Percentiles rank a stretch among this genome's conserved stretches.
phyloP scores from a whole-genome alignment of 2,113 vertebrate species.

The Nesogale talazaci region DNA sequence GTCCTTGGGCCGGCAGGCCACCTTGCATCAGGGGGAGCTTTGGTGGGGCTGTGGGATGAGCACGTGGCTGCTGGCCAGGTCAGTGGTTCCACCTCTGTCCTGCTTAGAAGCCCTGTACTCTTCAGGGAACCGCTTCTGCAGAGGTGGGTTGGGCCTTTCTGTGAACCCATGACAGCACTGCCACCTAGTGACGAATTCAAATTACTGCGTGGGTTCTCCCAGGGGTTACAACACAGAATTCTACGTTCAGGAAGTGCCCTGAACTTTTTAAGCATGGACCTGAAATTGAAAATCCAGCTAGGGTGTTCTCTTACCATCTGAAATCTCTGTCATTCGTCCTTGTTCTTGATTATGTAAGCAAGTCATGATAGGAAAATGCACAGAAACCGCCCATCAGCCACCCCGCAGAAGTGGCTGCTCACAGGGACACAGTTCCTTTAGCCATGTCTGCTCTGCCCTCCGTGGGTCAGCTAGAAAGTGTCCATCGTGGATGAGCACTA shows the following conservation, averaged over 20 bases:
- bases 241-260: background rate
- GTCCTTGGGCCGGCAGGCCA: too few relatives aligned
- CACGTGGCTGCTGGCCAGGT: too few relatives aligned
- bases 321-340: background rate
- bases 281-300: background rate
- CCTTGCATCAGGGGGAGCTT: too few relatives aligned
- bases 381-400: background rate
- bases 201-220: background rate
- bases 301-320: background rate
- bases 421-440: too few relatives aligned
- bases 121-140: too few relatives aligned
- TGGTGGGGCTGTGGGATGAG: too few relatives aligned
- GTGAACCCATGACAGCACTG: slow-evolving; percentile 64
- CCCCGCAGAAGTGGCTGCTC: too few relatives aligned
- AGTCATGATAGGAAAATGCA: background rate
- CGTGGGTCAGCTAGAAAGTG: too few relatives aligned
- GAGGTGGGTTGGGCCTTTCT: background rate
- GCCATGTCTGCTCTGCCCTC: too few relatives aligned
- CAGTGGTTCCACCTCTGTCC: too few relatives aligned
- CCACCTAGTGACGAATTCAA: slow-evolving; percentile 83
- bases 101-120: too few relatives aligned
- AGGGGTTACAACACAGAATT: background rate
- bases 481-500: too few relatives aligned
- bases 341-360: background rate
- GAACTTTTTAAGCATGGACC: background rate